These are phyloP conservation scores for Betta splendens DNA, from an alignment of 2,797 vertebrate species.

Conservation along the genomic window DNA sequence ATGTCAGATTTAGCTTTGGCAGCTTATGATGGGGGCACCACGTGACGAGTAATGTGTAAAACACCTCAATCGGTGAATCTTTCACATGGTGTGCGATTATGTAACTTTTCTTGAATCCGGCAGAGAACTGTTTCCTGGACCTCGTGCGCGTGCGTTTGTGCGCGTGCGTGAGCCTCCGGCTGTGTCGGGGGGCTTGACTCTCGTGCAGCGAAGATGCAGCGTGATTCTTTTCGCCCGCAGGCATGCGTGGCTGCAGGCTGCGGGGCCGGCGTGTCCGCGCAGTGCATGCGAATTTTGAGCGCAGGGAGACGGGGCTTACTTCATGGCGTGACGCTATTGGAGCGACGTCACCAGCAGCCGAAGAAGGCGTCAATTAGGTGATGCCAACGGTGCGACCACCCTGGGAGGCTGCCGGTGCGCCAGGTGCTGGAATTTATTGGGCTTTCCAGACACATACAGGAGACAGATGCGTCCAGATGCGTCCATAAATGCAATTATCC, in stretches of 20 bases:
- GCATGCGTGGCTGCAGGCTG: conserved; percentile 18
- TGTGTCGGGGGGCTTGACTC: not conserved
- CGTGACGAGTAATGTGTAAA: conserved; percentile 35
- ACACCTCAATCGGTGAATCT: conserved; percentile 38
- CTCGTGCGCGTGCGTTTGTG: conserved; percentile 6
- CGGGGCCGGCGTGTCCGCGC: conserved; percentile 15
- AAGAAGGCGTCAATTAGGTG: conserved; percentile 63
- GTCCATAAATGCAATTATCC: not conserved
- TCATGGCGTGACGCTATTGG: conserved; percentile 73
- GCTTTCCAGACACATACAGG: conserved; percentile 32
- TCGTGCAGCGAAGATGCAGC: conserved; percentile 16
- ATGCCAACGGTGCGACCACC: conserved; percentile 49
- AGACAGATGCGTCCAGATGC: conserved; percentile 8
- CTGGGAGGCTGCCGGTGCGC: conserved; percentile 17
- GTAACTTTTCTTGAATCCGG: conserved; percentile 47
- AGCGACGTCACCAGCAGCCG: conserved; percentile 65
- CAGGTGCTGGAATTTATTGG: conserved; percentile 54
- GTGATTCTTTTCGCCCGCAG: conserved; percentile 16
- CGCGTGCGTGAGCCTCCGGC: not conserved
- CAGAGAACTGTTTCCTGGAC: conserved; percentile 19
- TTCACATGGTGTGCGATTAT: conserved; percentile 39
- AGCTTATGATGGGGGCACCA: not conserved
- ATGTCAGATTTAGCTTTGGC: conserved; percentile 27
- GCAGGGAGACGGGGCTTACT: conserved; percentile 43
- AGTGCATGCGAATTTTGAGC: conserved; percentile 60